phyloP scores from a whole-genome alignment of 64 coral and sea anemone genomes.

The Trachythela sp. region DNA sequence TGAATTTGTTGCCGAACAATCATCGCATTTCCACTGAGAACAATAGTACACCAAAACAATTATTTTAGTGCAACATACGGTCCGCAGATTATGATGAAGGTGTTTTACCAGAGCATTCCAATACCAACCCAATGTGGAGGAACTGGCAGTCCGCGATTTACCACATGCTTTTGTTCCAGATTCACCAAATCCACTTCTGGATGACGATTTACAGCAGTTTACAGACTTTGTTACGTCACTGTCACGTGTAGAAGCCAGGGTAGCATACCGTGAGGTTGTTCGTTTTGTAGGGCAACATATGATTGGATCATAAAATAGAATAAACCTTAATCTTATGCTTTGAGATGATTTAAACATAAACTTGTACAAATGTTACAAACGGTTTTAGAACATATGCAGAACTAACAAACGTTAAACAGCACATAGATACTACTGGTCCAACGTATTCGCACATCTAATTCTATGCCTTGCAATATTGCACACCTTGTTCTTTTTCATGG shows the following conservation, averaged over 20 bases:
- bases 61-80: slow-evolving; percentile 21
- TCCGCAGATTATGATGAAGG: background rate
- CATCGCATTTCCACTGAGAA: slow-evolving; percentile 32
- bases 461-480: too few species aligned
- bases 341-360: too few species aligned
- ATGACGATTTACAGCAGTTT: background rate
- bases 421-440: too few species aligned
- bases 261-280: background rate
- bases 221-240: background rate
- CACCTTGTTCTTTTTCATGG: too few species aligned
- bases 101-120: background rate
- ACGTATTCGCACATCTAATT: too few species aligned
- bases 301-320: too few species aligned
- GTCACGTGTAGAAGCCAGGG: background rate
- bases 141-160: background rate
- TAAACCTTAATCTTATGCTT: too few species aligned
- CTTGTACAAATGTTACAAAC: too few species aligned
- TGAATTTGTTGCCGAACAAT: slow-evolving; percentile 42
- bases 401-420: too few species aligned
- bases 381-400: too few species aligned
- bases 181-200: background rate
- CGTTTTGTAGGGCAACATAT: slow-evolving; percentile 1
- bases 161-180: background rate
- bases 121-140: background rate
- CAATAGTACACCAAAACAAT: background rate